Percentiles rank a stretch among this genome's conserved stretches.
These are phyloP conservation scores for Diplodus puntazzo DNA, from an alignment of 2,797 vertebrate genomes.

Conservation along the genomic window DNA sequence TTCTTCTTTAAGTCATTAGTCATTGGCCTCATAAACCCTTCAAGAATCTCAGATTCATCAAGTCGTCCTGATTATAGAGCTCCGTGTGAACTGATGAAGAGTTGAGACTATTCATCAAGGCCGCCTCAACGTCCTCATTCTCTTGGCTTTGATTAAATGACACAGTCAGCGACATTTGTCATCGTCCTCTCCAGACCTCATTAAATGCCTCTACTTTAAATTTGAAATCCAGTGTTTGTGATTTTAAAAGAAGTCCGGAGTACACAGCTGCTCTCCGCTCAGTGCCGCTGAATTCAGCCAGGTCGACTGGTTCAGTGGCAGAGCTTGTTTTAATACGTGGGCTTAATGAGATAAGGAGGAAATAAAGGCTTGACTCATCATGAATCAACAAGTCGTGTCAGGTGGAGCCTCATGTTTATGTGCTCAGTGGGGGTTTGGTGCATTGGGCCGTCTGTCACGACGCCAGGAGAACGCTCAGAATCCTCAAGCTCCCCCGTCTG, in stretches of 20 bases:
- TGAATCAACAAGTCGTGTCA: conserved; percentile 61
- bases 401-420: conserved; percentile 61
- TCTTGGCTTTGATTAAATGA: conserved; percentile 10
- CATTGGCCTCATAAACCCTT: not conserved
- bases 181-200: conserved; percentile 18
- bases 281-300: conserved; percentile 14
- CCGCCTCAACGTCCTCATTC: not conserved
- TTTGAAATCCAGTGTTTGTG: conserved; percentile 29
- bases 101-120: conserved; percentile 7
- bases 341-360: conserved; percentile 36
- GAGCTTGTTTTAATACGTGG: conserved; percentile 21
- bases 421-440: conserved; percentile 48
- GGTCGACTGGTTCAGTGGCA: not conserved
- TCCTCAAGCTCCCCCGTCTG: conserved; percentile 48
- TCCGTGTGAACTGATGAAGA: conserved; percentile 17
- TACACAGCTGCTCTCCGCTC: conserved; percentile 29
- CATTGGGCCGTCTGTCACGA: conserved; percentile 35
- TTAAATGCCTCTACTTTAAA: conserved; percentile 40
- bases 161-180: conserved; percentile 4
- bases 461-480: conserved; percentile 44
- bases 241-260: conserved; percentile 2
- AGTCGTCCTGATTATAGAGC: not conserved
- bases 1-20: not conserved
- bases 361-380: conserved; percentile 60
- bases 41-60: conserved; percentile 7